Conservation (phyloP, 2,113 vertebrate species). For the Lepus americanus region DNA sequence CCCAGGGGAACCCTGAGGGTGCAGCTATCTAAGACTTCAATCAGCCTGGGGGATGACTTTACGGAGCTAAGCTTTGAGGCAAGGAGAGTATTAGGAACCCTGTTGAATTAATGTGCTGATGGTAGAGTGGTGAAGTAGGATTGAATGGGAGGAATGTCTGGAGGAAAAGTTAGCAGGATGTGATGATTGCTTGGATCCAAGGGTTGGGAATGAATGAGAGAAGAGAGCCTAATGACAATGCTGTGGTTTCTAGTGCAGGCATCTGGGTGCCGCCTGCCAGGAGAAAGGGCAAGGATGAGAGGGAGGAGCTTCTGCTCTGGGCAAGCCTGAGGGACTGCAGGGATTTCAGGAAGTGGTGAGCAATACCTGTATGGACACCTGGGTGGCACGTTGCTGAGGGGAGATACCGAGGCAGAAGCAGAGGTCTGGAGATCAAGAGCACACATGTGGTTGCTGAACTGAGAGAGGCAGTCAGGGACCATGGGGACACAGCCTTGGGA, state of each 20-base stretch:
- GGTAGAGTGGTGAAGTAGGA: background rate
- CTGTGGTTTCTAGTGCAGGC: background rate
- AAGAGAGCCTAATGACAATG: background rate
- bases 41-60: background rate
- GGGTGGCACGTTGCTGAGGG: background rate
- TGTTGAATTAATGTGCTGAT: background rate
- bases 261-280: rapidly evolving
- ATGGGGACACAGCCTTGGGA: background rate
- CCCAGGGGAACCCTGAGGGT: background rate
- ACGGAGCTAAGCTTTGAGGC: background rate
- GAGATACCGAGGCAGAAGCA: background rate
- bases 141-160: background rate
- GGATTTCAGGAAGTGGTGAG: background rate
- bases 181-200: background rate
- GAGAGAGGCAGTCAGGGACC: background rate
- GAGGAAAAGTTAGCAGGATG: background rate
- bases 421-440: background rate
- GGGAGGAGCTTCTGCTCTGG: too few relatives aligned
- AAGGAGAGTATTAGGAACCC: background rate
- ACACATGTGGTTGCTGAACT: background rate
- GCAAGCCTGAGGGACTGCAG: background rate
- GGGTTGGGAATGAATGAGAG: background rate
- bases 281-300: background rate
- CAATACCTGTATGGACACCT: rapidly evolving
- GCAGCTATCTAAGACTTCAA: background rate